These are phyloP conservation scores for Galerucella nymphaeae DNA, from an alignment of 2,888 invertebrate genomes.

Conservation along the genomic window DNA sequence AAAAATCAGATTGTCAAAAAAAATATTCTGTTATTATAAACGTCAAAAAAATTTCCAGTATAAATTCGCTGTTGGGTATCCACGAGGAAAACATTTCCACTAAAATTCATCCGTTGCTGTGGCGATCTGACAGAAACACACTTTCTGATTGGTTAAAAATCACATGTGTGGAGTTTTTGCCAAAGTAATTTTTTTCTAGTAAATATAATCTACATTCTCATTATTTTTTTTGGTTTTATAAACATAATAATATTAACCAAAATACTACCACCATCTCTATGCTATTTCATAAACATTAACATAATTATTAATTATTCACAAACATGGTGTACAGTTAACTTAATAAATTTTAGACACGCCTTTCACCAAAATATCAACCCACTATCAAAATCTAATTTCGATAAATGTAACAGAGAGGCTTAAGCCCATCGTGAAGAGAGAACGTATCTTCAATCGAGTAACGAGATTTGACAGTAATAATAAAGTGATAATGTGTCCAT, in stretches of 20 bases:
- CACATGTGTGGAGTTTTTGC: too few relatives aligned
- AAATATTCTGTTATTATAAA: too few relatives aligned
- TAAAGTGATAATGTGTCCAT: constrained; percentile 31
- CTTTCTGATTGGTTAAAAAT: too few relatives aligned
- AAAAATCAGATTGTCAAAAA: too few relatives aligned
- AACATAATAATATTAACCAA: background rate
- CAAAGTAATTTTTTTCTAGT: too few relatives aligned
- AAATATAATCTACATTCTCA: too few relatives aligned
- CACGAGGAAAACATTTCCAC: too few relatives aligned
- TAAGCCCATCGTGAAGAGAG: constrained; percentile 7
- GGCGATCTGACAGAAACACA: too few relatives aligned
- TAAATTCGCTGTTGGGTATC: too few relatives aligned
- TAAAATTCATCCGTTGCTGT: too few relatives aligned
- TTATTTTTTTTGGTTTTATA: too few relatives aligned
- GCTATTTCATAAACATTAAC: constrained; percentile 7
- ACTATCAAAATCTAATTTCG: constrained; percentile 31
- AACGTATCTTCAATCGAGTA: constrained; percentile 30
- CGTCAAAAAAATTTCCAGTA: too few relatives aligned
- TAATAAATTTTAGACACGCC: constrained; percentile 29
- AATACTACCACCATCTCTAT: background rate
- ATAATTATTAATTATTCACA: constrained; percentile 28
- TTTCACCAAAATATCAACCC: constrained; percentile 28
- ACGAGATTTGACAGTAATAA: constrained; percentile 35
- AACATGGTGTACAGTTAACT: constrained; percentile 27
- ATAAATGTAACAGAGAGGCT: constrained; percentile 35